A percentile compares a stretch with the other conserved stretches of the same genome.
Conservation (phyloP, 2,113 vertebrate species). For the Xerus inauris region DNA sequence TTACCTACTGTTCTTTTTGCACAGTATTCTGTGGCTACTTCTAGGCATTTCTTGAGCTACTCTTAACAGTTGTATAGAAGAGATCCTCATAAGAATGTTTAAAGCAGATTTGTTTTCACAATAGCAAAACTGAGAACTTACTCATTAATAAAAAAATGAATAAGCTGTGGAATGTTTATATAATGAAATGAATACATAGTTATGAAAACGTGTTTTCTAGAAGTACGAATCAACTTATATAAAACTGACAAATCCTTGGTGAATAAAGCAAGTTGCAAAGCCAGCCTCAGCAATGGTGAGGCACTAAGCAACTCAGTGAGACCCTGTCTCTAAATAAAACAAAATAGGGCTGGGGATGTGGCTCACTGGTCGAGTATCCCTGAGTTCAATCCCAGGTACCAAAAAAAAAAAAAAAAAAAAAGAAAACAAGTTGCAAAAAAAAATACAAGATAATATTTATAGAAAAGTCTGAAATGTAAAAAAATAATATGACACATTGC, state of each 20-base stretch:
- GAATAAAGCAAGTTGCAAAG: not conserved
- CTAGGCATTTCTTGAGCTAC: not conserved
- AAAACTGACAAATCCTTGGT: not conserved
- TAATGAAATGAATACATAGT: not conserved
- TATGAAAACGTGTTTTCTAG: conserved; percentile 33
- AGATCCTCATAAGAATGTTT: not conserved
- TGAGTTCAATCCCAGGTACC: too few relatives aligned
- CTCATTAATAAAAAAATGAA: not conserved
- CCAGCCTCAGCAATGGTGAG: too few relatives aligned
- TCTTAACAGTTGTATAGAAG: not conserved
- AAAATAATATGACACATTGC: not conserved
- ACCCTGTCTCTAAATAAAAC: too few relatives aligned
- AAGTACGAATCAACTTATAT: not conserved
- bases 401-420: too few relatives aligned
- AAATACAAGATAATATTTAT: not conserved
- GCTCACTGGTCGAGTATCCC: too few relatives aligned
- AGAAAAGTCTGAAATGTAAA: conserved; percentile 4
- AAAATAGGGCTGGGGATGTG: too few relatives aligned
- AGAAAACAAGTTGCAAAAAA: conserved; percentile 17
- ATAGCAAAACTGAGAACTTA: not conserved
- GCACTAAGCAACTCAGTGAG: too few relatives aligned
- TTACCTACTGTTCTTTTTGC: not conserved
- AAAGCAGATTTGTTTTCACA: conserved; percentile 5
- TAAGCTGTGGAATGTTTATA: not conserved
- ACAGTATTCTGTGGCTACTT: not conserved